These are phyloP conservation scores for Crocuta crocuta DNA, from an alignment of 2,113 vertebrate genomes.

Conservation along the genomic window DNA sequence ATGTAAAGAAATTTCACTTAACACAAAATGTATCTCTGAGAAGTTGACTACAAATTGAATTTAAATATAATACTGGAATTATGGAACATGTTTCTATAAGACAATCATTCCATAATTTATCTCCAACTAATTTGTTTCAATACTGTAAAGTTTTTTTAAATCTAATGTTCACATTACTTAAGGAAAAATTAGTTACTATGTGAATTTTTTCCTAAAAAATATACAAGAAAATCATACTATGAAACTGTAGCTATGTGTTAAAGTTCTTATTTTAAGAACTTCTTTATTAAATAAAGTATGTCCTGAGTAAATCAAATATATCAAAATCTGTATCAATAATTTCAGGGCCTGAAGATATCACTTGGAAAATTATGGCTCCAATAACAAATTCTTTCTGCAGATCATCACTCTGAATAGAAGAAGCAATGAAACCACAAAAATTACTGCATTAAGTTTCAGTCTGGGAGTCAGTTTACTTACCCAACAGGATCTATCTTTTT, in stretches of 20 bases:
- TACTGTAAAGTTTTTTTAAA: not conserved
- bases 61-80: not conserved
- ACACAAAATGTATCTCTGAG: not conserved
- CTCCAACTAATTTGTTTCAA: not conserved
- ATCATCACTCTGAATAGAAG: not conserved
- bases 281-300: constrained; percentile 5
- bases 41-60: constrained; percentile 18
- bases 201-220: not conserved
- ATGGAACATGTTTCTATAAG: constrained; percentile 11
- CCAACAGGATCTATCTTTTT: not conserved
- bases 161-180: not conserved
- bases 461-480: not conserved
- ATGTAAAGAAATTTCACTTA: not conserved
- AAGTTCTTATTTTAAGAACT: constrained; percentile 11
- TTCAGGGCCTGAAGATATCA: not conserved
- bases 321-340: constrained; percentile 23
- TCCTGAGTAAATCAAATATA: constrained; percentile 26
- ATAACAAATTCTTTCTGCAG: not conserved
- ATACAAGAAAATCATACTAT: not conserved
- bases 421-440: not conserved
- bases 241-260: not conserved
- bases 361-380: not conserved
- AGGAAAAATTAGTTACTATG: not conserved
- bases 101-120: not conserved
- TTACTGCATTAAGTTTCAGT: not conserved